phyloP scores from a whole-genome alignment of 2,113 vertebrate genomes.

The Bambusicola thoracicus region DNA sequence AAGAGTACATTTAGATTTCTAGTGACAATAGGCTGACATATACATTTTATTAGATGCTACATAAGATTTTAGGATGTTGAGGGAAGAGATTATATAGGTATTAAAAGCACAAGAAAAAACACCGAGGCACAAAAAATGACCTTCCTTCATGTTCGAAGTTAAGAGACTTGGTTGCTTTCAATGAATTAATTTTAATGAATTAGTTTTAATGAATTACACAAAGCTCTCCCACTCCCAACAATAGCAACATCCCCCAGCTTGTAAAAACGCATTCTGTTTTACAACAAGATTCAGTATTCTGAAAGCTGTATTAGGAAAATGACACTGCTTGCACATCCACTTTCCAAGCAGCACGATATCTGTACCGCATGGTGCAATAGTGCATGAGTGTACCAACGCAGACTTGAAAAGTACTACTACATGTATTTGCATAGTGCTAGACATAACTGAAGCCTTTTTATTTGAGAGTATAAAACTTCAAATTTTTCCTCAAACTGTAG shows the following conservation, averaged over 20 bases:
- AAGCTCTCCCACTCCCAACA: neutral
- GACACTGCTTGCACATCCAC: neutral
- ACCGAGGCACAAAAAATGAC: neutral
- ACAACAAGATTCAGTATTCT: neutral
- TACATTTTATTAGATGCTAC: neutral
- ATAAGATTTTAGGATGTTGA: neutral
- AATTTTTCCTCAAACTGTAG: neutral
- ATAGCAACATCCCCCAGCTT: neutral
- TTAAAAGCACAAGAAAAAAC: neutral
- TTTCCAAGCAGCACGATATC: neutral
- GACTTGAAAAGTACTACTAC: neutral
- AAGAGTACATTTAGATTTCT: neutral
- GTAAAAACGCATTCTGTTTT: neutral
- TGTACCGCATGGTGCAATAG: neutral
- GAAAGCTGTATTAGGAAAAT: neutral
- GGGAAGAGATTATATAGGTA: neutral
- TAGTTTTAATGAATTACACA: conserved; percentile 33
- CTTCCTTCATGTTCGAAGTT: neutral
- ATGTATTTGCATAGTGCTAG: neutral
- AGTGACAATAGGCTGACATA: neutral
- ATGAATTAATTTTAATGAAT: conserved; percentile 25
- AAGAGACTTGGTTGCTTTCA: conserved; percentile 3
- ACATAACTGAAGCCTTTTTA: neutral
- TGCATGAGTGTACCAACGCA: neutral
- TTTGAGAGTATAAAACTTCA: neutral